These are phyloP conservation scores for Trichomalopsis sarcophagae DNA, from an alignment of 1,140 invertebrate genomes.

Conservation along the genomic window DNA sequence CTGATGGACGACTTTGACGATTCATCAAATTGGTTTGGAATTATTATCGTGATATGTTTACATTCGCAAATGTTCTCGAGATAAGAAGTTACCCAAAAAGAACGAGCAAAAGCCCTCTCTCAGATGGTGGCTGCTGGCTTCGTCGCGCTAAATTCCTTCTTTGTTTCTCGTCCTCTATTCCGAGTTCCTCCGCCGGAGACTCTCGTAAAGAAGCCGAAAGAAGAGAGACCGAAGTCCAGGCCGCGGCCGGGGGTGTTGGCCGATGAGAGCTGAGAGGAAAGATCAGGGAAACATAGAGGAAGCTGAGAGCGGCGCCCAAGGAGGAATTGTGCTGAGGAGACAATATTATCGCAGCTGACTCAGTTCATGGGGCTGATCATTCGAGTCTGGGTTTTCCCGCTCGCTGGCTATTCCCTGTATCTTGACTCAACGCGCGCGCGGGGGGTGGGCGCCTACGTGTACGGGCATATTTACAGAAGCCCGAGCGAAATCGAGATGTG, in stretches of 20 bases:
- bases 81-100: background rate
- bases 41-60: no score
- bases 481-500: background rate
- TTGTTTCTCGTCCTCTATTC: constrained; percentile 7
- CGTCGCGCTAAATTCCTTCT: constrained; percentile 30
- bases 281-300: background rate
- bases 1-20: no score
- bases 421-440: background rate
- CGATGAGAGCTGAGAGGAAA: background rate
- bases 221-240: background rate
- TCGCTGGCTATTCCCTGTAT: background rate
- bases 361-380: constrained; percentile 66
- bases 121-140: constrained; percentile 5
- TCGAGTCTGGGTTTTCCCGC: constrained; percentile 54
- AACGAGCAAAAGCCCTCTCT: background rate
- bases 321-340: constrained; percentile 40
- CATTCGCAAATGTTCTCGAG: background rate
- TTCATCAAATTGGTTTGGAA: no score
- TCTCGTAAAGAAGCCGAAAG: background rate
- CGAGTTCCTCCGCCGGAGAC: background rate
- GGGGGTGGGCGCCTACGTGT: background rate
- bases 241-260: background rate
- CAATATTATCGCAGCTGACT: constrained; percentile 66
- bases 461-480: background rate
- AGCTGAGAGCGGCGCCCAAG: no score